A percentile compares a stretch with the other conserved stretches of the same genome.
Evolutionary conservation across 2,113 vertebrate species (phyloP).

Genomic region (Copsychus sechellarum): DNA sequence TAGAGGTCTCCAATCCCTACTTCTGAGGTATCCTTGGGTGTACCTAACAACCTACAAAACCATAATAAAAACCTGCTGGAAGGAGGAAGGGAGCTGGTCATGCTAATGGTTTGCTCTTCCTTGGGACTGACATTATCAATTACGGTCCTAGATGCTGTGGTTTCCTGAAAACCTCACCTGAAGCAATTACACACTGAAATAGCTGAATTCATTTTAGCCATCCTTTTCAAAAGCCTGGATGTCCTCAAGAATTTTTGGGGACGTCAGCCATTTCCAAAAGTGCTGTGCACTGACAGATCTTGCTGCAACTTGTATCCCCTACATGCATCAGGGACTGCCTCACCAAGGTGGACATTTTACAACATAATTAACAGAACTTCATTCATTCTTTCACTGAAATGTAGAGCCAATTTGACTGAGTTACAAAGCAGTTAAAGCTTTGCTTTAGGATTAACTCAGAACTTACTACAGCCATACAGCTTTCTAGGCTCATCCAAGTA

Average conservation of each 20-base stretch:
- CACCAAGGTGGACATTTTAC: neutral
- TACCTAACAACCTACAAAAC: neutral
- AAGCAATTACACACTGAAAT: neutral
- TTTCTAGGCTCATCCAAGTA: neutral
- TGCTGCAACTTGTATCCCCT: neutral
- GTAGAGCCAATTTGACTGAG: neutral
- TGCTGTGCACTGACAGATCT: fast-evolving
- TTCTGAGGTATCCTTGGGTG: neutral
- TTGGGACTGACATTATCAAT: neutral
- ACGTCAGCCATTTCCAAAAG: neutral
- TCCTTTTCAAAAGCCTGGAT: neutral
- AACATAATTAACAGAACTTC: neutral
- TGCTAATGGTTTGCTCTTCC: neutral
- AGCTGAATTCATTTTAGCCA: neutral
- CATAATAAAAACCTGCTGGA: neutral
- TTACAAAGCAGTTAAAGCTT: neutral
- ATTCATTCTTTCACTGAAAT: neutral
- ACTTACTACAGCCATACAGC: neutral
- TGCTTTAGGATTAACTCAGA: neutral
- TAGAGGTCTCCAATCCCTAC: neutral
- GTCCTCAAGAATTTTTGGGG: neutral
- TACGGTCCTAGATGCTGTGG: neutral
- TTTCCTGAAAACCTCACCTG: neutral
- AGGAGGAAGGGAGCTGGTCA: neutral
- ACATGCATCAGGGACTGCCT: neutral